Base-by-base conservation (phyloP, 2,797 vertebrate genomes). In the Chelonia mydas region DNA sequence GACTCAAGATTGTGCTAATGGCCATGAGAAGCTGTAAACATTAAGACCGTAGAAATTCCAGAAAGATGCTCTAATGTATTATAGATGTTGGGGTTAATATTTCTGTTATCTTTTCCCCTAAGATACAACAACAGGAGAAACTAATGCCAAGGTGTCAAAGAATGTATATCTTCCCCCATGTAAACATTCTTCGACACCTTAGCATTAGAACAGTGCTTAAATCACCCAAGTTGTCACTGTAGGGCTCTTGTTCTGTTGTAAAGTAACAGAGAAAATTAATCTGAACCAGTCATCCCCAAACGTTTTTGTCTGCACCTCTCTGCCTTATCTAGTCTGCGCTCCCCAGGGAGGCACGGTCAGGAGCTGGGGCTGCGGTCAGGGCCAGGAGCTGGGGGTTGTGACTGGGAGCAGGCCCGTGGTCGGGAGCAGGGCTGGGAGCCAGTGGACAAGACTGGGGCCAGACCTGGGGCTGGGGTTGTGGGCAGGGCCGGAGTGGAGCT, bases 41-140 rank as follows among this genome's bases (percentile, higher is more conserved):
- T 74, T 92, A 84, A 89, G 86, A 54, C 11, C 76, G 33, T 49
- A 84, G 28, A 81, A 41, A 86, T 86, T 53, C 23, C 15, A 82
- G 61, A 33, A 92, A 65, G 21, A 55, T 49, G 16, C 7, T 86
- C 3, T 88, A 21, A 23, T n/a, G 11, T 37, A 80, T 90, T 84
- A 57, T 28, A 88, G 68, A 16, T 92, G 84, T 50, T 61, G 83
- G 9, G 31, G 57, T 82, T 79, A 88, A 87, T 83, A 89, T 15
- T 8, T 86, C 78, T 92, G 47, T 65, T 89, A 49, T 59, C 72
- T 94, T 94, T 89, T 53, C 27, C 1, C 31, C 82, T 19, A 77
- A 94, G 80, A 81, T 84, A 88, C 12, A 90, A 57, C 33, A 78
- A 77, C 49, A 92, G 88, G 50, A 95, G 82, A 96, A 92, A 31